Conservation (phyloP, 1,140 invertebrate species). For the Drosophila watanabei region DNA sequence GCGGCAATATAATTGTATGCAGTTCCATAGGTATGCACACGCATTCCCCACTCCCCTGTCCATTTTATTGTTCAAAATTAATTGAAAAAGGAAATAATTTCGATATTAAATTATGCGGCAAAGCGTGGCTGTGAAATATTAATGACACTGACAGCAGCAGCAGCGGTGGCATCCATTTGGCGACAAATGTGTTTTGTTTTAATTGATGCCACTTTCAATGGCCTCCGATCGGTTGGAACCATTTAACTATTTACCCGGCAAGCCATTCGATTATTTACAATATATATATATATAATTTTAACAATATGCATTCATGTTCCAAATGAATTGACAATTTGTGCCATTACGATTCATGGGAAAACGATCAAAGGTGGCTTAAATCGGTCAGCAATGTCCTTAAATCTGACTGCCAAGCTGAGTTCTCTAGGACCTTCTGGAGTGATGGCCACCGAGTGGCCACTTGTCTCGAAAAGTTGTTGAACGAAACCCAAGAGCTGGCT, state of each 20-base stretch:
- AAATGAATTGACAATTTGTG: constrained; percentile 33
- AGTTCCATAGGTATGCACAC: constrained; percentile 19
- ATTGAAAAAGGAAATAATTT: constrained; percentile 54
- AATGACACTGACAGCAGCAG: constrained; percentile 44
- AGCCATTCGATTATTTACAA: neutral
- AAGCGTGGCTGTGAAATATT: constrained; percentile 53
- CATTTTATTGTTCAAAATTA: constrained; percentile 64
- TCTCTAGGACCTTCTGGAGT: constrained; percentile 10
- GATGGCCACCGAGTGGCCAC: constrained; percentile 35
- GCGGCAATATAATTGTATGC: constrained; percentile 31
- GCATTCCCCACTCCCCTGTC: neutral
- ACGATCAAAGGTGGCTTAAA: constrained; percentile 27
- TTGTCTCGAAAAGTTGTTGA: constrained; percentile 29
- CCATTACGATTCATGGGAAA: constrained; percentile 15
- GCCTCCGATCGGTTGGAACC: constrained; percentile 22
- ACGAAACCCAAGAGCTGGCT: constrained; percentile 31
- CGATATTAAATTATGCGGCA: constrained; percentile 58
- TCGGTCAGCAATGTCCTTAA: constrained; percentile 7
- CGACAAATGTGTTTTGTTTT: constrained; percentile 58
- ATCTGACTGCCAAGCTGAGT: constrained; percentile 14
- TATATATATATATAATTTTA: neutral
- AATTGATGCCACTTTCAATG: constrained; percentile 52
- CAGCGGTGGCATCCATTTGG: neutral
- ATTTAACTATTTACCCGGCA: constrained; percentile 11
- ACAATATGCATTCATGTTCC: constrained; percentile 9